Evolutionary conservation across 2,113 vertebrate genomes (phyloP).

Genomic region (Chamaea fasciata): DNA sequence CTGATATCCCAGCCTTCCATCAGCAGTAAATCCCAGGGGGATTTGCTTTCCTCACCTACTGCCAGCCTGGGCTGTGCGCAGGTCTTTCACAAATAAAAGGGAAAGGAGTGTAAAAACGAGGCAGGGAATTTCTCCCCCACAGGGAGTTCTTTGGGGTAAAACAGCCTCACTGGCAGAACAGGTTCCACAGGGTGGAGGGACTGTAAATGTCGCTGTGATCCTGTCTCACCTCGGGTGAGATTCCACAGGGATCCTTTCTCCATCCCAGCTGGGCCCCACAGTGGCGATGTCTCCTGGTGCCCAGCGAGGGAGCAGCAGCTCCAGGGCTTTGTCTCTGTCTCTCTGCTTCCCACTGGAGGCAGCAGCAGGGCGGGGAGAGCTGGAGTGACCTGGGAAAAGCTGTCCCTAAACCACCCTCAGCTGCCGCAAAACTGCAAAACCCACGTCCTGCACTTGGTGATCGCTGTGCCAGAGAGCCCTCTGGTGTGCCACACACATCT

Average conservation of each 20-base stretch:
- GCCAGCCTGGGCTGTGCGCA: background rate
- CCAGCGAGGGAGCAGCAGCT: background rate
- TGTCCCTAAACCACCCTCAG: fast-evolving
- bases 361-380: background rate
- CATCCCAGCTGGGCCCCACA: background rate
- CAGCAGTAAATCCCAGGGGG: background rate
- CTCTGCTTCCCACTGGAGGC: background rate
- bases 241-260: background rate
- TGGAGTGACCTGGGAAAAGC: background rate
- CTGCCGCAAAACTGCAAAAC: background rate
- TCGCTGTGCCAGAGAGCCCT: background rate
- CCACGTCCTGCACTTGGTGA: fast-evolving
- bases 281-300: background rate
- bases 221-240: too few species aligned
- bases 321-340: background rate
- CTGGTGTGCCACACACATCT: fast-evolving
- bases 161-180: background rate
- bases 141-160: background rate
- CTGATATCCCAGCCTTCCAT: background rate
- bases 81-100: background rate
- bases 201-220: background rate
- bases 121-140: background rate
- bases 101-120: fast-evolving
- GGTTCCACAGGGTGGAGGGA: background rate
- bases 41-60: background rate